These are phyloP conservation scores for Chionodraco myersi DNA, from an alignment of 2,113 vertebrate species.

Conservation along the genomic window DNA sequence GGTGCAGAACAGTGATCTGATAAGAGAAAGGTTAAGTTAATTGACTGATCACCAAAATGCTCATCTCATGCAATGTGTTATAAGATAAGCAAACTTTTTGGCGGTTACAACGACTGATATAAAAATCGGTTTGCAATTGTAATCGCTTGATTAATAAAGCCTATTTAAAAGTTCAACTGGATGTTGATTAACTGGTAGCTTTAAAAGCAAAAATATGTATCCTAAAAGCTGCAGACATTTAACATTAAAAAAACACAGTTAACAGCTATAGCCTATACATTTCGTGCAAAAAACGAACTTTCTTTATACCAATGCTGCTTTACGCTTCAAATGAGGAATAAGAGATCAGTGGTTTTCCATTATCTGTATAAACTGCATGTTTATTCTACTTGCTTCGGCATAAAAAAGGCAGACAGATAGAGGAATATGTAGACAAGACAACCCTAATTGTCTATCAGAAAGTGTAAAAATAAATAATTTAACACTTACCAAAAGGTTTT, in stretches of 20 bases:
- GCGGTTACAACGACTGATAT: background rate
- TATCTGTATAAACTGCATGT: too few relatives aligned
- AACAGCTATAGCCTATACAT: background rate
- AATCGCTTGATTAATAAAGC: background rate
- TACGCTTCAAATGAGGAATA: background rate
- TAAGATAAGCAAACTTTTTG: background rate
- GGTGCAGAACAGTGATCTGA: conserved; percentile 28
- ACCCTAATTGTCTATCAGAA: background rate
- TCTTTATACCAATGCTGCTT: background rate
- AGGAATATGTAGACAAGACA: background rate
- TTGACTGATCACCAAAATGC: background rate
- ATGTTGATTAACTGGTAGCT: background rate
- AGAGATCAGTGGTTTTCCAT: background rate
- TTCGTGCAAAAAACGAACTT: background rate
- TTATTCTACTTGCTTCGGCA: background rate
- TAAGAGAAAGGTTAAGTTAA: background rate
- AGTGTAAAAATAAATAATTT: conserved; percentile 2
- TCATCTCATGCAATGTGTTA: background rate
- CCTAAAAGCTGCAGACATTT: background rate
- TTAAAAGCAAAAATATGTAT: background rate
- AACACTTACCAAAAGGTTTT: conserved; percentile 73
- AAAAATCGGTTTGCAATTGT: background rate
- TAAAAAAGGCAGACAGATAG: background rate
- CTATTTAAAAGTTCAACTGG: background rate
- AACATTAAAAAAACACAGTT: background rate